A percentile compares a stretch with the other conserved stretches of the same genome.
phyloP scores from a whole-genome alignment of 1,140 invertebrate genomes.

The Papilio dardanus region DNA sequence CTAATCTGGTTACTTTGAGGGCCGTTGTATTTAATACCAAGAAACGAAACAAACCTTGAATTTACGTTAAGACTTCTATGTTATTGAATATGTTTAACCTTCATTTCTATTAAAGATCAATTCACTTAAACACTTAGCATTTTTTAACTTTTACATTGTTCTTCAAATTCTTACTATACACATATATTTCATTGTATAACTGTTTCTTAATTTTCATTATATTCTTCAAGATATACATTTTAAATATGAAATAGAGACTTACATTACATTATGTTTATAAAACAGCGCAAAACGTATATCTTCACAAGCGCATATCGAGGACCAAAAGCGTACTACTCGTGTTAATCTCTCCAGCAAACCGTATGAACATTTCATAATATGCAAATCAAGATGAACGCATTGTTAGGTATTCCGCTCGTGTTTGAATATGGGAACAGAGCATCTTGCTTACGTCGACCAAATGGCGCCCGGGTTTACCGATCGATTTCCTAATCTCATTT shows the following conservation, averaged over 20 bases:
- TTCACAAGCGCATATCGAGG: too few relatives aligned
- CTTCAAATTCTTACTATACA: too few relatives aligned
- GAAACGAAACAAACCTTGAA: constrained; percentile 11
- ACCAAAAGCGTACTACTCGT: background rate
- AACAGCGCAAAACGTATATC: too few relatives aligned
- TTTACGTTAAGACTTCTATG: background rate
- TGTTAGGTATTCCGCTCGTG: background rate
- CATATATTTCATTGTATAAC: too few relatives aligned
- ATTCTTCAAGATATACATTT: too few relatives aligned
- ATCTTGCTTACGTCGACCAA: background rate
- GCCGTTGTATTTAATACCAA: constrained; percentile 7
- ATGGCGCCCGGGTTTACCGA: background rate
- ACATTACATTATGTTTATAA: too few relatives aligned
- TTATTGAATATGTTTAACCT: too few relatives aligned
- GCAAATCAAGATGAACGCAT: background rate
- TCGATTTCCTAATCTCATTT: background rate
- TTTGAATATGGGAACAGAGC: background rate
- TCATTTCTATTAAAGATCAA: too few relatives aligned
- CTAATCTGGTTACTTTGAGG: constrained; percentile 10
- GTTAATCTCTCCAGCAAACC: background rate
- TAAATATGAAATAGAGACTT: too few relatives aligned
- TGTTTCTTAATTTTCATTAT: too few relatives aligned
- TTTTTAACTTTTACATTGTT: too few relatives aligned
- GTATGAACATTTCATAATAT: background rate
- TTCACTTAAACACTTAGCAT: too few relatives aligned